Evolutionary conservation across 2,797 vertebrate species (phyloP).

Genomic region (Rhinoraja longicauda): DNA sequence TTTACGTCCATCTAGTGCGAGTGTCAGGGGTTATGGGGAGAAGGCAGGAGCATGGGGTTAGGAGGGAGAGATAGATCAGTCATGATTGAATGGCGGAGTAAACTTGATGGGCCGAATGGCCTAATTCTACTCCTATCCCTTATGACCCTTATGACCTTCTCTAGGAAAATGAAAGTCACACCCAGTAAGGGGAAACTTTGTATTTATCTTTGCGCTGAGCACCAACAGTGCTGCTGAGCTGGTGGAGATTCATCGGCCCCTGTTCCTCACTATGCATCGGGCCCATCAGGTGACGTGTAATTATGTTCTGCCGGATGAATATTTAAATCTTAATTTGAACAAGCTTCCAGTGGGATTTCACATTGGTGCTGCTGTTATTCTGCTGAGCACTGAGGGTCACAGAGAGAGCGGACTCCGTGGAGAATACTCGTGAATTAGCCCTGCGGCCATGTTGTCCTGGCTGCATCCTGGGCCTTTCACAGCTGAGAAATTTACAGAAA

Average conservation of each 20-base stretch:
- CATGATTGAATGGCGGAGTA: too few species aligned
- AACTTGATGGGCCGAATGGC: too few species aligned
- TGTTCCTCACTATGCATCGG: neutral
- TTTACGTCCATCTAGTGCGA: too few species aligned
- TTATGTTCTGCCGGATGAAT: conserved; percentile 25
- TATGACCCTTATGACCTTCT: too few species aligned
- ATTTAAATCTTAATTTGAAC: conserved; percentile 34
- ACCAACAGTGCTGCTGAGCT: neutral
- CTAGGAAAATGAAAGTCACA: neutral
- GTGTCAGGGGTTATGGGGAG: too few species aligned
- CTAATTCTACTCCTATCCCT: too few species aligned
- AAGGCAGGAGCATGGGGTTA: too few species aligned
- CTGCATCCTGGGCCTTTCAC: neutral
- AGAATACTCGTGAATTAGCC: conserved; percentile 7
- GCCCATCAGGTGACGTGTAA: conserved; percentile 36
- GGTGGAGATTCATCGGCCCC: conserved; percentile 17
- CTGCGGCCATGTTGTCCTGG: neutral
- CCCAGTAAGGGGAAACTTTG: neutral
- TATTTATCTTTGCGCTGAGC: neutral
- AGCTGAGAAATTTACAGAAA: neutral
- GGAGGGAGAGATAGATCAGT: too few species aligned
- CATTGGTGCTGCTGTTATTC: conserved; percentile 23
- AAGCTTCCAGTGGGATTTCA: conserved; percentile 28
- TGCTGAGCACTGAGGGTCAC: conserved; percentile 29
- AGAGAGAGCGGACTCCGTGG: neutral